Evolutionary conservation across 2,888 invertebrate species (phyloP), one percentile per base, ranked within the genome.

Genomic region (Rhagonycha lutea): DNA sequence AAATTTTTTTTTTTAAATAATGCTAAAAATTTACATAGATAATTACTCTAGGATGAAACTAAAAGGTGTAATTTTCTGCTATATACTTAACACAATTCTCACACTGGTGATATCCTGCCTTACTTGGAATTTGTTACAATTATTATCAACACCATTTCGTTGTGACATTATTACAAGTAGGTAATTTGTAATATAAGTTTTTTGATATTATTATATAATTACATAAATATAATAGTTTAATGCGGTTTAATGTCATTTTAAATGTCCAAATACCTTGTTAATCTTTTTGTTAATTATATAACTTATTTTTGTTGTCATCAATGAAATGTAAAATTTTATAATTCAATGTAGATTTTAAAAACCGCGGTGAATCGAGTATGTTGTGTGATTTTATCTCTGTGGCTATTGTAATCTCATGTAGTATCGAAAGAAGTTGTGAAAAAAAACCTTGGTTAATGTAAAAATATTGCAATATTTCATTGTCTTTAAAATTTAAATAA

Each of bases 371-470:
- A n/a, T 47, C 47, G 47, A 47, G 47, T 47, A 47, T 47, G 47
- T 47, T 47, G n/a, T 47, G n/a, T 47, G 47, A 47, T 47, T 47
- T n/a, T 47, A 47, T 47, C 47, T 47, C 47, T n/a, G 47, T 47
- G n/a, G 5, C 47, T n/a, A 14, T 62, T 14, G 14, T 67, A 68
- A 75, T 75, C 72, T 62, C 7, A 8, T 12, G 72, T 69, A 32
- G 71, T 72, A 71, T 72, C 72, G 68, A 61, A 47, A 47, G 67
- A 72, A 76, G 69, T 81, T 81, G 79, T 79, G 81, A 80, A 82
- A 65, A 65, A 80, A 79, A 80, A 72, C 82, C 82, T 82, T 81
- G 82, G 76, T 74, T 71, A 72, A 63, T 77, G 79, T 75, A 80
- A 79, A 80, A 80, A 76, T 79, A 78, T 79, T 80, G 79, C 81